Evolutionary conservation across 1,140 invertebrate species (phyloP), one percentile per base, ranked within the genome.

Genomic region (Trachelipus rathkii): DNA sequence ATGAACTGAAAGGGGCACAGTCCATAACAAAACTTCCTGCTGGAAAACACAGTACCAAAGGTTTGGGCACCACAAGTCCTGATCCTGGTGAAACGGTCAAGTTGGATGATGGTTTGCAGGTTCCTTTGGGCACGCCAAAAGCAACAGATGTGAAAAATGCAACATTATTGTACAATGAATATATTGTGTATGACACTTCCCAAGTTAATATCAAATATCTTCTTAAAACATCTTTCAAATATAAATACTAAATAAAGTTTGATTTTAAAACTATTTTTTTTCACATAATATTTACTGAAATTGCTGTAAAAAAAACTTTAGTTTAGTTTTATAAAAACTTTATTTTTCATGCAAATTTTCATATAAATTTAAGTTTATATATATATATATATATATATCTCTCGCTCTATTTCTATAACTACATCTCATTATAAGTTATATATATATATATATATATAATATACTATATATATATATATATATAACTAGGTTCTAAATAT

Each of bases 101-200:
- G n/a, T 13, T 78, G 6, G 67, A 79, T 19, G 68, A 78, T 44
- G 79, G 78, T 15, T 87, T 93, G 10, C 88, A 92, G 83, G 90
- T 96, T 76, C 94, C 94, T n/a, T 84, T 90, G 33, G 94, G 93
- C 7, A 89, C 88, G 83, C 85, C 87, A 15, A 82, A 85, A 0
- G 46, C 86, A 75, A 81, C 82, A 7, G 82, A 73, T 11, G 85
- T 21, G 76, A 85, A 44, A 50, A 86, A 73, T 85, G 88, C 44
- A 82, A 83, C 88, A 4, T 85, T 96, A 72, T 84, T 95, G 3
- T 96, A 96, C 84, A 96, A 96, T 84, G 94, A 96, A 87, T 92
- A 90, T 83, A 95, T 97, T 83, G 93, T 97, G 0, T 96, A 96
- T 82, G 94, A 96, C 85, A 89, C 93, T 44, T 92, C 92, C 44